phyloP scores from a whole-genome alignment of 2,888 invertebrate species.

The Rosalia funebris region DNA sequence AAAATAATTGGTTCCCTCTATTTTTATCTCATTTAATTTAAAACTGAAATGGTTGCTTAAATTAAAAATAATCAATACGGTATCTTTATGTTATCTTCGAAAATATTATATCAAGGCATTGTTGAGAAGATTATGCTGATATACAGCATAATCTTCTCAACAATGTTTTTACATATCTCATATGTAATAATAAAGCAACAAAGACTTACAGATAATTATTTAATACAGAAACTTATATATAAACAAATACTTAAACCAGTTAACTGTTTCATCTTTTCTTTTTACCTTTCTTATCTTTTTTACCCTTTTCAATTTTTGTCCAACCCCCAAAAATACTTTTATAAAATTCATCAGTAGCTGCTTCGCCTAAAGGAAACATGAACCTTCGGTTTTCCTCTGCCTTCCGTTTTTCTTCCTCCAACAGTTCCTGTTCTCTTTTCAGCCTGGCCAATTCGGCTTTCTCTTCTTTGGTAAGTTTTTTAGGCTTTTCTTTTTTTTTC shows the following conservation, averaged over 20 bases:
- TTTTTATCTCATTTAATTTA: too few species aligned
- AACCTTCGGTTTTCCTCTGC: conserved; percentile 55
- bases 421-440: conserved; percentile 48
- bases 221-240: too few species aligned
- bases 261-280: conserved; percentile 3
- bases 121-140: too few species aligned
- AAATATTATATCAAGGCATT: too few species aligned
- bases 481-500: conserved; percentile 39
- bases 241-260: background rate
- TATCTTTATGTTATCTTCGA: too few species aligned
- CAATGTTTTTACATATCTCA: too few species aligned
- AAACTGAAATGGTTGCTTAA: too few species aligned
- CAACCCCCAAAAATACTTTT: conserved; percentile 56
- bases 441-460: conserved; percentile 51
- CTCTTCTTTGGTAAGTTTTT: conserved; percentile 51
- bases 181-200: too few species aligned
- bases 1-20: too few species aligned
- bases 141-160: too few species aligned
- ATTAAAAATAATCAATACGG: too few species aligned
- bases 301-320: conserved; percentile 45
- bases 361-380: conserved; percentile 60
- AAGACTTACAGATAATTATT: too few species aligned
- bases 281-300: conserved; percentile 24
- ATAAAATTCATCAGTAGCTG: conserved; percentile 58
- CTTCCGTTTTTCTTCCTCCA: conserved; percentile 48